These are phyloP conservation scores for Rhamnusium bicolor DNA, from an alignment of 2,888 invertebrate genomes.

Conservation along the genomic window DNA sequence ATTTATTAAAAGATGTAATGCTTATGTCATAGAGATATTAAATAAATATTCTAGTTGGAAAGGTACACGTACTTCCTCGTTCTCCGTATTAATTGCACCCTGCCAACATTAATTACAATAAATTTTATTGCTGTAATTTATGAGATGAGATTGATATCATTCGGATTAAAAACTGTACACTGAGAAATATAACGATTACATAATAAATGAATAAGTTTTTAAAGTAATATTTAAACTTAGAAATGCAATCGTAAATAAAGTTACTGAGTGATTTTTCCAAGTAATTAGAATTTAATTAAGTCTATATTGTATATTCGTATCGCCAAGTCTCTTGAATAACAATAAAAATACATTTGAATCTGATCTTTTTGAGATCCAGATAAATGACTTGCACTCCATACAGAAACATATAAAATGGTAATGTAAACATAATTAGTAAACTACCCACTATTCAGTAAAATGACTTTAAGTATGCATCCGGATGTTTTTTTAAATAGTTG, in stretches of 20 bases:
- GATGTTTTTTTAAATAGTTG: too few species aligned
- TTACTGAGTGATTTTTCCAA: not conserved
- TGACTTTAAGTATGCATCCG: too few species aligned
- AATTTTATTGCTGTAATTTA: conserved; percentile 21
- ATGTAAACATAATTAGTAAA: too few species aligned
- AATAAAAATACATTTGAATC: not conserved
- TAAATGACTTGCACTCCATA: not conserved
- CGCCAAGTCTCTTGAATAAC: not conserved
- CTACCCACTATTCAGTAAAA: too few species aligned
- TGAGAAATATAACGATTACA: not conserved
- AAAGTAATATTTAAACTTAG: not conserved
- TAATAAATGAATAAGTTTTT: not conserved
- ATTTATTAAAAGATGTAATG: conserved; percentile 3
- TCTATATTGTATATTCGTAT: conserved; percentile 8
- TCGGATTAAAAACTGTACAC: not conserved
- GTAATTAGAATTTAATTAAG: conserved; percentile 17
- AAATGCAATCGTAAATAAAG: not conserved
- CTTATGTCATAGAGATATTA: conserved; percentile 1
- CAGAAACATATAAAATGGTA: not conserved
- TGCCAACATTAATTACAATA: conserved; percentile 24
- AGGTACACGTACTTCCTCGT: conserved; percentile 17
- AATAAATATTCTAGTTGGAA: conserved; percentile 11
- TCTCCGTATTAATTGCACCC: conserved; percentile 18
- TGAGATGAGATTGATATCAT: not conserved
- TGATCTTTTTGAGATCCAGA: not conserved